Percentiles rank a stretch among this genome's conserved stretches.
These are phyloP conservation scores for Anhinga rufa DNA, from an alignment of 2,113 vertebrate genomes.

Conservation along the genomic window DNA sequence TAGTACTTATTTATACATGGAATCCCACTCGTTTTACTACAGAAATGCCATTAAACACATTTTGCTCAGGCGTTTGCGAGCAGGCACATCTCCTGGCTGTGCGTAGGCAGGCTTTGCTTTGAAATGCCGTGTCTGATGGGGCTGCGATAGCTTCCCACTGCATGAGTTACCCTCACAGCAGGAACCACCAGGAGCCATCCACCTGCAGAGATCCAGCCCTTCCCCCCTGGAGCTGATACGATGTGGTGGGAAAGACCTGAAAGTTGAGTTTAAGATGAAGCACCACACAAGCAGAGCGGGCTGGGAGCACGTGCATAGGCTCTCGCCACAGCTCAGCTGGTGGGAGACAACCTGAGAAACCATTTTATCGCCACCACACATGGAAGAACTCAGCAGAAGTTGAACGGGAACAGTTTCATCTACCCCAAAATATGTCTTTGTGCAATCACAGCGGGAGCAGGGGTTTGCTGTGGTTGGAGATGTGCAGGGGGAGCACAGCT, in stretches of 20 bases:
- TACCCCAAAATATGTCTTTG: neutral
- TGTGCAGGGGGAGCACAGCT: rapidly evolving
- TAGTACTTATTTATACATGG: neutral
- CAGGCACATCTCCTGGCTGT: neutral
- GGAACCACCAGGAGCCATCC: neutral
- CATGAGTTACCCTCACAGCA: neutral
- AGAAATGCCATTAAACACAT: neutral
- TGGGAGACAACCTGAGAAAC: neutral
- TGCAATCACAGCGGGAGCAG: neutral
- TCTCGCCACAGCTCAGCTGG: neutral
- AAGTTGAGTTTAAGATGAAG: neutral
- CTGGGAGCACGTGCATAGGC: rapidly evolving
- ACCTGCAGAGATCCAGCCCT: neutral
- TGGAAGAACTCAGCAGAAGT: neutral
- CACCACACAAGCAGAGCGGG: rapidly evolving
- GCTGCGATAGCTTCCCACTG: neutral
- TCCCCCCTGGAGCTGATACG: rapidly evolving
- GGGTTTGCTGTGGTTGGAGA: neutral
- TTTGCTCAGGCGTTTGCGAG: neutral
- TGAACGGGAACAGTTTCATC: rapidly evolving
- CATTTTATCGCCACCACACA: rapidly evolving
- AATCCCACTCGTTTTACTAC: neutral
- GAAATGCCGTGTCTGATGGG: rapidly evolving
- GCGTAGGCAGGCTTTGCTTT: neutral
- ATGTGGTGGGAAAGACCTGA: rapidly evolving